Conservation (phyloP, 2,888 invertebrate genomes). For the Congeria kusceri region DNA sequence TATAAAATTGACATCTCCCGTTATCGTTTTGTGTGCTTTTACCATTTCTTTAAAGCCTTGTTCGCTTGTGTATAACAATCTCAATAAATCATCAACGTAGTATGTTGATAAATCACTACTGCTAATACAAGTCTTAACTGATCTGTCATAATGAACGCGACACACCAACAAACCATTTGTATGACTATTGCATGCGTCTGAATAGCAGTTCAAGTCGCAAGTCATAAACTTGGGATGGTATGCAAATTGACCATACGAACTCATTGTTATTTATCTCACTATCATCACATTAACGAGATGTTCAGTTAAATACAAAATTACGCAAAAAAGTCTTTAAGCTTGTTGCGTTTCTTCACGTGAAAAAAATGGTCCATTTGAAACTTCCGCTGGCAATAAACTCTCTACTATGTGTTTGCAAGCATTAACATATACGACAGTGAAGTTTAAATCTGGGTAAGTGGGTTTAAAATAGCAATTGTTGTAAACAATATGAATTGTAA, state of each 20-base stretch:
- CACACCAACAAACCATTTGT: no score
- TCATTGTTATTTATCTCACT: neutral
- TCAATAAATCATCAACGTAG: no score
- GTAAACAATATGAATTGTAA: constrained; percentile 6
- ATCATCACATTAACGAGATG: neutral
- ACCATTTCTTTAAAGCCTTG: no score
- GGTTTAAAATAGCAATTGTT: constrained; percentile 13
- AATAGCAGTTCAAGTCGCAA: no score
- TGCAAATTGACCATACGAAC: neutral
- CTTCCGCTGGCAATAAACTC: constrained; percentile 6
- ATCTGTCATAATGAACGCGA: no score
- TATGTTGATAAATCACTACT: no score
- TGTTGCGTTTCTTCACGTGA: constrained; percentile 9
- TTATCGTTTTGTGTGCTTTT: no score
- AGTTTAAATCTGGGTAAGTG: constrained; percentile 12
- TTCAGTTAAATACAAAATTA: neutral
- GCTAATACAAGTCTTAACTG: no score
- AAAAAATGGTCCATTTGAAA: neutral
- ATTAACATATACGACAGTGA: constrained; percentile 14
- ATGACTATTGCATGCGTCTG: no score
- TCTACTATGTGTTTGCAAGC: constrained; percentile 20
- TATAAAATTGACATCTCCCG: no score
- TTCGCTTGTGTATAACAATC: neutral
- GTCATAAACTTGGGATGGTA: no score
- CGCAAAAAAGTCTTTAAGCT: constrained; percentile 1